Evolutionary conservation across 1,140 invertebrate species (phyloP).

Genomic region (Pantala flavescens): DNA sequence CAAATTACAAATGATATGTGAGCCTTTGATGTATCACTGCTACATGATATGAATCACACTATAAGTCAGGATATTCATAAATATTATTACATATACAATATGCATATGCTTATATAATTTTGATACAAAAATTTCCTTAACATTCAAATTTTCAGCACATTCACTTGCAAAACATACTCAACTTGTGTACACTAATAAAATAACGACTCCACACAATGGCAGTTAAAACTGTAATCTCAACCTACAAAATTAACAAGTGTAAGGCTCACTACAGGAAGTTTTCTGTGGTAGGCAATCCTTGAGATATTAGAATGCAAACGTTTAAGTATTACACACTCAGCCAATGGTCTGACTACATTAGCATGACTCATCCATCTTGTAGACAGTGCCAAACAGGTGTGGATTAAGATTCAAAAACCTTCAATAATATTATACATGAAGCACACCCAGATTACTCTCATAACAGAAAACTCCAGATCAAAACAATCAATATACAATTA

Average conservation of each 20-base stretch:
- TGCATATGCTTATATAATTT: not conserved
- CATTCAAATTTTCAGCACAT: not conserved
- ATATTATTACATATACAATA: conserved; percentile 6
- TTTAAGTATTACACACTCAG: not conserved
- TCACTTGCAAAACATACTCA: conserved; percentile 1
- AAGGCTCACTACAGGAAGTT: not conserved
- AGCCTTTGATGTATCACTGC: conserved; percentile 6
- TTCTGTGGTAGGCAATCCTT: not conserved
- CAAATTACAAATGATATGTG: not conserved
- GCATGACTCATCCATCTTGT: not conserved
- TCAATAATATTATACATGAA: not conserved
- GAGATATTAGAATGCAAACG: not conserved
- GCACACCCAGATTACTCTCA: not conserved
- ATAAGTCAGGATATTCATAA: not conserved
- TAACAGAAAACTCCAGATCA: not conserved
- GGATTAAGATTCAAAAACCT: not conserved
- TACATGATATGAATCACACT: conserved; percentile 10
- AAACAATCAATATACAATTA: not conserved
- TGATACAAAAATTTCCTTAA: not conserved
- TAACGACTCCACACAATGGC: not conserved
- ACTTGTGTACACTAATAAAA: not conserved
- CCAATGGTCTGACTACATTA: not conserved
- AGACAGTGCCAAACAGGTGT: not conserved
- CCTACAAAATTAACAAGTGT: not conserved
- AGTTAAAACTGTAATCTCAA: not conserved